Evolutionary conservation across 2,888 invertebrate species (phyloP), one percentile per base, ranked within the genome.

Genomic region (Meandrusa payeni): DNA sequence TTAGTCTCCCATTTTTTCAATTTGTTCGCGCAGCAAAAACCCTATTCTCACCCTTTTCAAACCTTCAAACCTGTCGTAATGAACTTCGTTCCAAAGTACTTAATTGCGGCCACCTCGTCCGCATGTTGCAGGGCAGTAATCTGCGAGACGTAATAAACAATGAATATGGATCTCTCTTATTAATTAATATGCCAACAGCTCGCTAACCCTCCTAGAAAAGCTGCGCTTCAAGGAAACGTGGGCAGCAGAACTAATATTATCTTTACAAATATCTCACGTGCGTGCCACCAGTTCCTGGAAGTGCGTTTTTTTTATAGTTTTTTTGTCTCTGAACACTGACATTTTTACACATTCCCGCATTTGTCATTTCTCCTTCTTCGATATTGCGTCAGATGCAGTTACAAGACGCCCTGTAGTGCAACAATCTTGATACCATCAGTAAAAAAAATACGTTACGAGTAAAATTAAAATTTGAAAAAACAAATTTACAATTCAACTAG

Each of bases 211-310:
- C 24, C 40, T 41, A 41, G 40, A 39, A 33, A 58, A 57, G 55
- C 52, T 53, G 48, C 62, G 56, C 37, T 82, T 82, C 83, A 72
- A 54, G 67, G 82, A 83, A 82, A 64, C 52, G 62, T 64, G 52
- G 56, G 61, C 62, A 54, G 55, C 63, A 63, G 51, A 65, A 71
- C 81, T 78, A 81, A 83, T 81, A 80, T 83, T 82, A 79, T 82
- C 77, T 70, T 68, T 57, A 69, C 77, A 80, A 81, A 66, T 63
- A 64, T 62, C 61, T 62, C 66, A 63, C 61, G 55, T 55, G 50
- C 50, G 26, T 49, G 50, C 70, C 55, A 74, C 68, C 53, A 59
- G 51, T 85, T 85, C 86, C 57, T 42, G 52, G 79, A 82, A 85
- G 57, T 5, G n/a, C 10, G 12, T 12, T 45, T 48, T 46, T 46